Percentiles rank a stretch among this genome's conserved stretches.
These are phyloP conservation scores for Sarcophilus harrisii DNA, from an alignment of 2,797 vertebrate species.

Conservation along the genomic window DNA sequence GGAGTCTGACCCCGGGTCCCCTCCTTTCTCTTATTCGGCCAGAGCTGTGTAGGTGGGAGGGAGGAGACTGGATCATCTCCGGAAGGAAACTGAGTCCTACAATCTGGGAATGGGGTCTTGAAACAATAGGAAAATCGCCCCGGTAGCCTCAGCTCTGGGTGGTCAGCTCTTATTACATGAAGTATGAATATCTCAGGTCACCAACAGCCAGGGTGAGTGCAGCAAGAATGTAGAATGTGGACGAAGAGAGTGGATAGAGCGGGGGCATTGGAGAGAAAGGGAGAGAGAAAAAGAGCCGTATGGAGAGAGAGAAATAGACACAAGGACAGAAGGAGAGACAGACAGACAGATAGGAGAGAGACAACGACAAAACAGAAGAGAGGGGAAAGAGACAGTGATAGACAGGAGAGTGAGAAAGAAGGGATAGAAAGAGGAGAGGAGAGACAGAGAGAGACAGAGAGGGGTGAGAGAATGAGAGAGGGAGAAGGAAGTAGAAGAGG, in stretches of 20 bases:
- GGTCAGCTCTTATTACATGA: background rate
- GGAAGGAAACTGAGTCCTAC: background rate
- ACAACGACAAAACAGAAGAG: too few species aligned
- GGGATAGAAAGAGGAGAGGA: too few species aligned
- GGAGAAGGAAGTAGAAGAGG: too few species aligned
- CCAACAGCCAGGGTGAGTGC: background rate
- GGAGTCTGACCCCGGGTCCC: background rate
- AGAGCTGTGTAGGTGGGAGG: slow-evolving; percentile 7
- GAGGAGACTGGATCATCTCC: background rate
- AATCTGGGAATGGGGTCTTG: background rate
- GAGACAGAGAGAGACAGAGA: too few species aligned
- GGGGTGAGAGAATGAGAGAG: too few species aligned
- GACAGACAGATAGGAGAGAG: too few species aligned
- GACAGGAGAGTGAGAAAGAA: too few species aligned
- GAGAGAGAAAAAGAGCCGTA: too few species aligned
- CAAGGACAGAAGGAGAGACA: too few species aligned
- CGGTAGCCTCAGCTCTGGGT: background rate
- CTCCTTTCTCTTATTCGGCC: background rate
- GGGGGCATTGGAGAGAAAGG: too few species aligned
- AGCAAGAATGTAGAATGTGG: background rate
- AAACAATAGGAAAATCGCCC: background rate
- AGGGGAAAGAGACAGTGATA: too few species aligned
- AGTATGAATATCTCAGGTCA: background rate
- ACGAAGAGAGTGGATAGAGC: background rate
- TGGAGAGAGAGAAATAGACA: too few species aligned